Evolutionary conservation across 2,888 invertebrate genomes (phyloP).

Genomic region (Ctena decussata): DNA sequence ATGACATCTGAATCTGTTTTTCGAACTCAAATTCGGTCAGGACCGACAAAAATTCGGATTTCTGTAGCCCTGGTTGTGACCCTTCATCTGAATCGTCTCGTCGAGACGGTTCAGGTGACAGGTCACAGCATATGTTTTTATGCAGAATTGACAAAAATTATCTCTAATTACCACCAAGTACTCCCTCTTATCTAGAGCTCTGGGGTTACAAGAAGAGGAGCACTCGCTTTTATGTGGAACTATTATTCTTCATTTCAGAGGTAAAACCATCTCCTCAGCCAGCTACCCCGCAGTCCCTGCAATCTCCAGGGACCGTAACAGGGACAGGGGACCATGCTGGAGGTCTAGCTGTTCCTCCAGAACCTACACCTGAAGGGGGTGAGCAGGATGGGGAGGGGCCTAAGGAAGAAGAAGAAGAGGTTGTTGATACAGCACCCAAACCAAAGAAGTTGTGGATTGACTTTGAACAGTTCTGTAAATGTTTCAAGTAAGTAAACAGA

Average conservation of each 20-base stretch:
- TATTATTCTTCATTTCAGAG: neutral
- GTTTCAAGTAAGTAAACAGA: slow-evolving; percentile 87
- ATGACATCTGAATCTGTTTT: no score
- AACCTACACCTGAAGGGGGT: slow-evolving; percentile 46
- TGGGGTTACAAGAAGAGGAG: no score
- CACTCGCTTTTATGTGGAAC: no score
- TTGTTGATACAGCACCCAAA: slow-evolving; percentile 59
- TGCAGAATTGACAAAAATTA: no score
- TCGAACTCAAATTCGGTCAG: no score
- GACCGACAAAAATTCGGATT: no score
- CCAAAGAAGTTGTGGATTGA: slow-evolving; percentile 86
- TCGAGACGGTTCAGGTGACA: no score
- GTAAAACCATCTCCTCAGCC: neutral
- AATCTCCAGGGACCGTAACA: slow-evolving; percentile 35
- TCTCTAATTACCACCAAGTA: no score
- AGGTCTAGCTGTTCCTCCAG: slow-evolving; percentile 72
- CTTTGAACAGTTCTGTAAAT: slow-evolving; percentile 85
- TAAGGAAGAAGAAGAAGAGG: slow-evolving; percentile 54
- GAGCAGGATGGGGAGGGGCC: slow-evolving; percentile 68
- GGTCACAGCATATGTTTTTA: no score
- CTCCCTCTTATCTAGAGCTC: no score
- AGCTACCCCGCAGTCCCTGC: neutral
- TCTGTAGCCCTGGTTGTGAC: no score
- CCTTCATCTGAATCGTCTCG: no score
- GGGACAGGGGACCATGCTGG: slow-evolving; percentile 56